phyloP scores from a whole-genome alignment of 2,113 vertebrate genomes.

The Montifringilla adamsi region DNA sequence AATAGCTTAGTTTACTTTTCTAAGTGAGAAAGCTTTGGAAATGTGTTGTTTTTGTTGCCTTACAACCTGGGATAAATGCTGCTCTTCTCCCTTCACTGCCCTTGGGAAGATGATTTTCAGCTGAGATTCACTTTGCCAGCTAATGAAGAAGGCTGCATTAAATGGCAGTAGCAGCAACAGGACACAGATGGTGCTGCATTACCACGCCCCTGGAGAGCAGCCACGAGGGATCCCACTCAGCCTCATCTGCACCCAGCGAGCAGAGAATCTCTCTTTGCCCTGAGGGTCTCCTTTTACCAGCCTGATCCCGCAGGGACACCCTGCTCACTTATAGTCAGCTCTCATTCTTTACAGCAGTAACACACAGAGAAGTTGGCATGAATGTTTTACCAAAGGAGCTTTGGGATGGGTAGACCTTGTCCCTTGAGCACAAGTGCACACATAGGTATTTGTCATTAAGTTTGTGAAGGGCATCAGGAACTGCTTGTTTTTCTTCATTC shows the following conservation, averaged over 20 bases:
- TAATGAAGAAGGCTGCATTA: background rate
- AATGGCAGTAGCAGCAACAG: background rate
- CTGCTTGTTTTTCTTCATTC: background rate
- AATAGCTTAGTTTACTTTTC: background rate
- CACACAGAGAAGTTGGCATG: background rate
- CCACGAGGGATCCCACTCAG: background rate
- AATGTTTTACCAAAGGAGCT: background rate
- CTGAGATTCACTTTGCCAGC: background rate
- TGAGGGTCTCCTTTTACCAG: background rate
- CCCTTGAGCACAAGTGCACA: background rate
- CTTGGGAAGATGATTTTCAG: background rate
- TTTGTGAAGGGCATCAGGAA: background rate
- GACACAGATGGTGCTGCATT: background rate
- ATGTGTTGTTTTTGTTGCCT: background rate
- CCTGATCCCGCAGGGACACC: fast-evolving
- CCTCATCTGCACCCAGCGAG: fast-evolving
- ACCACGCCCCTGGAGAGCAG: fast-evolving
- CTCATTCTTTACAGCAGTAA: background rate
- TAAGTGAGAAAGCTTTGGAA: background rate
- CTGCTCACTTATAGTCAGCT: background rate
- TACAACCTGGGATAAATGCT: background rate
- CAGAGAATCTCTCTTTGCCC: background rate
- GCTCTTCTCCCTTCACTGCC: background rate
- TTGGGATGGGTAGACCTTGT: background rate
- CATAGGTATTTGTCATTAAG: background rate